phyloP scores from a whole-genome alignment of 2,797 vertebrate species.

The Simalia tracyae region DNA sequence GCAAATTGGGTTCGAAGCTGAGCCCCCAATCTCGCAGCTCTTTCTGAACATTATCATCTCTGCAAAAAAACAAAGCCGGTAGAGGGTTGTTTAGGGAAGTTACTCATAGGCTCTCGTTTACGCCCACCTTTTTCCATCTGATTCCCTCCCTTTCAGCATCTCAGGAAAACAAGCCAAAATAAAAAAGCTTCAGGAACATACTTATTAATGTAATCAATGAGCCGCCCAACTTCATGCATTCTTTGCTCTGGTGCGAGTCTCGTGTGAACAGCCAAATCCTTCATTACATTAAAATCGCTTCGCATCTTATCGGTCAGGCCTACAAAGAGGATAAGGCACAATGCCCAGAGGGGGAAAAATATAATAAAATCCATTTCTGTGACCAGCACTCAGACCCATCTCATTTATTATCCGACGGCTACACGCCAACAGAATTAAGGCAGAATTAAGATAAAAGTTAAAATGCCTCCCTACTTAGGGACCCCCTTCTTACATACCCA shows the following conservation, averaged over 20 bases:
- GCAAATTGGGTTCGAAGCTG: constrained; percentile 83
- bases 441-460: not conserved
- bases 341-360: fast-evolving
- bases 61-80: constrained; percentile 56
- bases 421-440: too few relatives aligned
- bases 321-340: constrained; percentile 57
- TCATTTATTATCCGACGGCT: too few relatives aligned
- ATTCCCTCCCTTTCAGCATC: not conserved
- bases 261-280: constrained; percentile 84
- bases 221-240: constrained; percentile 79
- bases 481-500: not conserved
- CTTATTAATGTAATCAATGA: constrained; percentile 81
- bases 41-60: constrained; percentile 81
- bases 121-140: not conserved
- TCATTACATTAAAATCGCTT: constrained; percentile 88
- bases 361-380: not conserved
- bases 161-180: too few relatives aligned
- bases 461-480: not conserved
- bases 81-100: not conserved
- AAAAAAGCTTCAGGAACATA: constrained; percentile 47
- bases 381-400: not conserved
- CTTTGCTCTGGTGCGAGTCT: constrained; percentile 84
- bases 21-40: constrained; percentile 90
- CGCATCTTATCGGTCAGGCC: constrained; percentile 94
- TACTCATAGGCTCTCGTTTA: not conserved